Percentiles rank a stretch among this genome's conserved stretches.
phyloP scores from a whole-genome alignment of 1,140 invertebrate species.

The Plutomurus gul region DNA sequence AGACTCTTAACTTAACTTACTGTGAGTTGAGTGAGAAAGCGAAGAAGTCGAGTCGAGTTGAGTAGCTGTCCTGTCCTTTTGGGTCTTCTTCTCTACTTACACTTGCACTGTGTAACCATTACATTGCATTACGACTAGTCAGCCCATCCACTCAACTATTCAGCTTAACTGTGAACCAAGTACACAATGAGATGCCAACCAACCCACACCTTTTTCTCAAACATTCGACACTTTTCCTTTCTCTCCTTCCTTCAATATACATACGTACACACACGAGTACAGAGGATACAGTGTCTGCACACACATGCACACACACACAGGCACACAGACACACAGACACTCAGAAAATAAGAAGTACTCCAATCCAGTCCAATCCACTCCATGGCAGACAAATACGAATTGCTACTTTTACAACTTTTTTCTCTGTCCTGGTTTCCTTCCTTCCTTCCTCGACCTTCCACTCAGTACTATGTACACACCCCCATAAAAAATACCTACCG shows the following conservation, averaged over 20 bases:
- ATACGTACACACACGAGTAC: neutral
- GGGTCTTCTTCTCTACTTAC: neutral
- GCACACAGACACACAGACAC: neutral
- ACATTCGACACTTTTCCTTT: no score
- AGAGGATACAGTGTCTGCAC: neutral
- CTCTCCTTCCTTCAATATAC: neutral
- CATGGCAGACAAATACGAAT: neutral
- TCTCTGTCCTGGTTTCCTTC: neutral
- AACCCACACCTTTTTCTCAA: neutral
- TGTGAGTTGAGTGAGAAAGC: neutral
- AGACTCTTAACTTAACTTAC: neutral
- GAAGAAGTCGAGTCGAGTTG: no score
- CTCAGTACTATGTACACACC: no score
- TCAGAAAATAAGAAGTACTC: neutral
- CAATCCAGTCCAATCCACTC: neutral
- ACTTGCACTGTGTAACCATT: no score
- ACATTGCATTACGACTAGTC: no score
- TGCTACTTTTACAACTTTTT: constrained; percentile 3
- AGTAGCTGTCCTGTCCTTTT: neutral
- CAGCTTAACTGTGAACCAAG: no score
- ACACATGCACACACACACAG: neutral
- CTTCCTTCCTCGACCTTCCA: neutral
- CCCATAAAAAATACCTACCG: no score
- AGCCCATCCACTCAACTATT: no score
- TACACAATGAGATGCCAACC: no score